Evolutionary conservation across 1,140 invertebrate species (phyloP).

Genomic region (Caenorhabditis latens): DNA sequence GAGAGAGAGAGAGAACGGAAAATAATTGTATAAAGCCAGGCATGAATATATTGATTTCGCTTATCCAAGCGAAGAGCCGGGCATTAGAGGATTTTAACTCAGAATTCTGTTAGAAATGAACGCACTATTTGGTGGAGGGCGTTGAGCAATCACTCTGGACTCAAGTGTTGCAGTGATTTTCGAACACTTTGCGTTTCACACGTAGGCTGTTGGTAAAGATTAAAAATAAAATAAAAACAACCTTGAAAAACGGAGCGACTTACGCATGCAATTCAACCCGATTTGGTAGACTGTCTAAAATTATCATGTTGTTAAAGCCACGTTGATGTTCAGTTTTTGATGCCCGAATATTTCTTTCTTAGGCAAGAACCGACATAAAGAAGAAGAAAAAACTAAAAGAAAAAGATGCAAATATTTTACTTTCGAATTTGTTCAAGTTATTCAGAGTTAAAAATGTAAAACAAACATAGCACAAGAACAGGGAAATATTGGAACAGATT

Average conservation of each 20-base stretch:
- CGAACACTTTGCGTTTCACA: not conserved
- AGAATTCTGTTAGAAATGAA: no score
- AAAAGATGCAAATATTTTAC: not conserved
- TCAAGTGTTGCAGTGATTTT: no score
- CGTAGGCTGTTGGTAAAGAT: no score
- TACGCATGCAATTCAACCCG: not conserved
- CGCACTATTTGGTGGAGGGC: no score
- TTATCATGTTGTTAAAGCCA: not conserved
- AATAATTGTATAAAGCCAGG: no score
- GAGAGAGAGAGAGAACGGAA: no score
- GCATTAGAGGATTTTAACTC: no score
- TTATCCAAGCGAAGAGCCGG: no score
- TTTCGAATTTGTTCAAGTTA: not conserved
- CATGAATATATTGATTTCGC: no score
- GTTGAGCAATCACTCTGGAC: no score
- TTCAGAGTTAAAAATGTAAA: not conserved
- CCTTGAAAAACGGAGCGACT: not conserved
- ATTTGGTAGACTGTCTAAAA: not conserved
- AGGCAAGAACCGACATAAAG: not conserved
- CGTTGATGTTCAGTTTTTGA: not conserved
- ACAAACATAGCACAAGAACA: constrained; percentile 28
- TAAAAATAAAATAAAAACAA: no score
- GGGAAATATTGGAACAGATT: constrained; percentile 24
- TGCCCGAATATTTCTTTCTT: not conserved
- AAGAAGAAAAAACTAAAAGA: not conserved